phyloP scores from a whole-genome alignment of 2,797 vertebrate species.

The Petrocephalus schoutedeni region DNA sequence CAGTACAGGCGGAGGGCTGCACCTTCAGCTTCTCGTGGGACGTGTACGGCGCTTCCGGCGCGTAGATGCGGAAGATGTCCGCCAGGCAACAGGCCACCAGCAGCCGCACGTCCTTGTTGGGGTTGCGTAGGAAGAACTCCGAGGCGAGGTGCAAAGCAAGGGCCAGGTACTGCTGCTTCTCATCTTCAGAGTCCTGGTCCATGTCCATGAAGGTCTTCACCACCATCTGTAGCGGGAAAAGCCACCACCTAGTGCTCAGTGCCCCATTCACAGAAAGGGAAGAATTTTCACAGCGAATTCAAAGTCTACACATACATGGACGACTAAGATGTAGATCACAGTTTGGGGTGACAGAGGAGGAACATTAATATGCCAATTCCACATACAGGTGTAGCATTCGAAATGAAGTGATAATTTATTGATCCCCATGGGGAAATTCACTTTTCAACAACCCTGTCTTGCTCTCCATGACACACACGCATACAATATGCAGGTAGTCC shows the following conservation, averaged over 20 bases:
- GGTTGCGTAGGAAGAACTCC: conserved; percentile 99
- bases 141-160: conserved; percentile 97
- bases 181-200: conserved; percentile 99
- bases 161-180: conserved; percentile 97
- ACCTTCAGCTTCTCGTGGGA: conserved; percentile 92
- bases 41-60: conserved; percentile 96
- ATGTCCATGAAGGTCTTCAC: conserved; percentile 99
- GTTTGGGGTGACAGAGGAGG: not conserved
- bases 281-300: not conserved
- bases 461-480: not conserved
- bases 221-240: conserved; percentile 75
- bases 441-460: not conserved
- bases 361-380: not conserved
- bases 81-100: conserved; percentile 97
- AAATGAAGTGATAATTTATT: not conserved
- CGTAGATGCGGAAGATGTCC: conserved; percentile 98
- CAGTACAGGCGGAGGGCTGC: not conserved
- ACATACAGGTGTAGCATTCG: not conserved
- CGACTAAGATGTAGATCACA: not conserved
- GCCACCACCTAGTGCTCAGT: not conserved
- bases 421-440: not conserved
- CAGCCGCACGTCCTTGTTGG: conserved; percentile 96
- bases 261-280: not conserved
- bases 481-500: not conserved
- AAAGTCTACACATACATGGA: not conserved